These are phyloP conservation scores for Rhyacophila brunnea DNA, from an alignment of 1,140 invertebrate genomes.

Conservation along the genomic window DNA sequence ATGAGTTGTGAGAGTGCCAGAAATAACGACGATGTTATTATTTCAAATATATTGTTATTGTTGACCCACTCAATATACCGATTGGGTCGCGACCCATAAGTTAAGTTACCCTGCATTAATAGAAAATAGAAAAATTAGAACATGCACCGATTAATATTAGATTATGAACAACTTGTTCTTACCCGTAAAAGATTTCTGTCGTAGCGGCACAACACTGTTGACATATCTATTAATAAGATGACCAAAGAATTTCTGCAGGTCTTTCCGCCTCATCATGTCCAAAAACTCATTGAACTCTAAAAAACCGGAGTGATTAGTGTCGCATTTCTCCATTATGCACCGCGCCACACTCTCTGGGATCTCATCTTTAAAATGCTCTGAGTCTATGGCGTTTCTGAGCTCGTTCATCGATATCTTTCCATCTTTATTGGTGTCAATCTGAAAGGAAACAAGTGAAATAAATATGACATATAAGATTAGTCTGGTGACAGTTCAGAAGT, in stretches of 20 bases:
- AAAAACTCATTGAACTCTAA: conserved; percentile 79
- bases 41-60: too few relatives aligned
- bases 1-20: too few relatives aligned
- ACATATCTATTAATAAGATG: conserved; percentile 57
- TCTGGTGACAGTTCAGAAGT: too few relatives aligned
- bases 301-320: conserved; percentile 70
- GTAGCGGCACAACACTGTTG: conserved; percentile 53
- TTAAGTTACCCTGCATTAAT: too few relatives aligned
- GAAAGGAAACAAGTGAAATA: too few relatives aligned
- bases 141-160: too few relatives aligned
- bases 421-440: conserved; percentile 75
- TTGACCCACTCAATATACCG: too few relatives aligned
- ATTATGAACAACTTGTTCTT: too few relatives aligned
- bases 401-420: conserved; percentile 71
- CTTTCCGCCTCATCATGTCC: conserved; percentile 68
- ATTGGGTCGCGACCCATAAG: too few relatives aligned
- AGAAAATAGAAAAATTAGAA: too few relatives aligned
- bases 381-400: conserved; percentile 65
- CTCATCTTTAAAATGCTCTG: conserved; percentile 63
- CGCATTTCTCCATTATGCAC: conserved; percentile 68
- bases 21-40: too few relatives aligned
- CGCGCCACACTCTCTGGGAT: conserved; percentile 70
- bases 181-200: background rate
- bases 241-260: conserved; percentile 60
- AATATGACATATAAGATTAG: too few relatives aligned